Evolutionary conservation across 2,888 invertebrate species (phyloP).

Genomic region (Netelia virgata): DNA sequence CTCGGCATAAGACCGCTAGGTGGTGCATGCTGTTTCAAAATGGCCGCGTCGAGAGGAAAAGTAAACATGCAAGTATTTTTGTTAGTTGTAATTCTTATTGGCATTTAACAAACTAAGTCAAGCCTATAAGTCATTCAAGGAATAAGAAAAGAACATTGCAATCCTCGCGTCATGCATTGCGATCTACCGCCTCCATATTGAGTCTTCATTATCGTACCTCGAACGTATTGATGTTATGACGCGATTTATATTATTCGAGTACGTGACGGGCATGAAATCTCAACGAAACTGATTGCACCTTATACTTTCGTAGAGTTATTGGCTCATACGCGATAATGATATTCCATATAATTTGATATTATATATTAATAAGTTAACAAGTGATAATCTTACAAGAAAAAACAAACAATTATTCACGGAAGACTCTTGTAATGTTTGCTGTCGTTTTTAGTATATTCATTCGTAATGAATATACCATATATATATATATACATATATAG

Average conservation of each 20-base stretch:
- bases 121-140: no score
- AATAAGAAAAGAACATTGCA: no score
- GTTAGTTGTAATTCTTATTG: no score
- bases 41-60: no score
- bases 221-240: background rate
- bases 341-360: constrained; percentile 9
- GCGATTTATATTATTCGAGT: background rate
- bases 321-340: constrained; percentile 56
- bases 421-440: constrained; percentile 81
- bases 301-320: constrained; percentile 49
- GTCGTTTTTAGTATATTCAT: constrained; percentile 64
- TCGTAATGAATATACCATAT: constrained; percentile 44
- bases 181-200: background rate
- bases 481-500: constrained; percentile 13
- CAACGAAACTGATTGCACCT: constrained; percentile 45
- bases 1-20: no score
- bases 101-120: no score
- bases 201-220: background rate
- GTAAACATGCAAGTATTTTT: no score
- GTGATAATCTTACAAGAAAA: constrained; percentile 55
- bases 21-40: no score
- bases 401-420: constrained; percentile 71
- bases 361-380: constrained; percentile 61
- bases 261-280: background rate
- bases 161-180: background rate